Evolutionary conservation across 2,888 invertebrate species (phyloP), one percentile per base, ranked within the genome.

Genomic region (Steinernema carpocapsae): DNA sequence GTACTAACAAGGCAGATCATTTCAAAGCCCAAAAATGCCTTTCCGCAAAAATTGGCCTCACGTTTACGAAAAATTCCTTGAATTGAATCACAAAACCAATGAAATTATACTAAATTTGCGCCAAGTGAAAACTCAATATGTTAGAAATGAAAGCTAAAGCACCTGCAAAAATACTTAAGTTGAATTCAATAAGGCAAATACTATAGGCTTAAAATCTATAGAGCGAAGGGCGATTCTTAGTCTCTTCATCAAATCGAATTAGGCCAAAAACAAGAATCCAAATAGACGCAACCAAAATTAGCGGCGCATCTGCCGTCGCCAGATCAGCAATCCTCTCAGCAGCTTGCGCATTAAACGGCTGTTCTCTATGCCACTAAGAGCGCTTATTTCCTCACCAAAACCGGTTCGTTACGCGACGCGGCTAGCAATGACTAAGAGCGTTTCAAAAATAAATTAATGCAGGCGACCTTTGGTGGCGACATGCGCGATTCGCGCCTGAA

Each of bases 351-450:
- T 64, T 32, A 64, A 64, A 64, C 64, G 29, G 64, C 64, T 64
- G 64, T 64, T 64, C 17, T 32, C 48, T 14, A 14, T 4, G 37
- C 37, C 64, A 17, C 24, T 19, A 52, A 19, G 24, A 52, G 52
- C 52, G 52, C 64, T 7, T 48, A 19, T 26, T 64, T 32, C 64
- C 64, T 17, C 17, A 17, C 64, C n/a, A 32, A 32, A 64, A 64
- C 64, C 64, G 64, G 64, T 64, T 64, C 37, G 64, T 64, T 64
- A 32, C 64, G 64, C 64, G 64, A 56, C 56, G 56, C n/a, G n/a
- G n/a, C n/a, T n/a, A 6, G 24, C 56, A 17, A 14, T 64, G 37
- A 64, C 64, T 64, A 64, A 64, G 64, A 64, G 64, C 64, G 64
- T 64, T 64, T 64, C 64, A 37, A 64, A 22, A 64, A 64, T 64